Base-by-base conservation (phyloP, 2,888 invertebrate species). In the Morinoia aosen region DNA sequence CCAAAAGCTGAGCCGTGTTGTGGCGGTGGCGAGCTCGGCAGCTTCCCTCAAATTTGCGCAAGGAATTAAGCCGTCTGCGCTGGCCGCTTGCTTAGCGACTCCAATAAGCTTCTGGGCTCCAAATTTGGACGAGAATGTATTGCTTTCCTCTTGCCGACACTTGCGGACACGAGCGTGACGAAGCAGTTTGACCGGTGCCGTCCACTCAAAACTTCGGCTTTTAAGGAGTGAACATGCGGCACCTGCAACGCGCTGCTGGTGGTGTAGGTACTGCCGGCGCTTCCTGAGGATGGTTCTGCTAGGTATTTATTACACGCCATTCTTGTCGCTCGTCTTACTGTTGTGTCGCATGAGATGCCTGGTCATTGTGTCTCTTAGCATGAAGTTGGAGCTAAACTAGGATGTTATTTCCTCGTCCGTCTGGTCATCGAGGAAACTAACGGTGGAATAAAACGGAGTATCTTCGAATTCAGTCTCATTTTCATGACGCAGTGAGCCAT, bases 141-240 rank as follows among this genome's bases (percentile, higher is more conserved):
- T 90, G 90, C 90, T 90, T 90, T 90, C 90, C 90, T 90, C 39
- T 76, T 48, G 48, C 90, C 90, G 90, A 90, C 90, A 90, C 90
- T 90, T 90, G 90, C 90, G 0, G 90, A 90, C 90, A 90, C 48
- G 14, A 19, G 40, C 90, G 48, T 90, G 90, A 90, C 90, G 90
- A 90, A 48, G 90, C 90, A 90, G 90, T 90, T 90, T 90, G 90
- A 4, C 90, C 90, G 48, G 90, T 48, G 90, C 90, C 90, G 90
- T 48, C 90, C 90, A 90, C 39, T 90, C 90, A 90, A 90, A 90
- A 90, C 16, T 90, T 10, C 90, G 8, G 16, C 76, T 76, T 76
- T 76, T 76, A 76, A 76, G 76, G 76, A 76, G 25, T 76, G 25
- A 33, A 76, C 33, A 76, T 33, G 76, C 16, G 76, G 76, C 76